Conservation (phyloP, 2,797 vertebrate genomes). For the Pantherophis vulpinus region DNA sequence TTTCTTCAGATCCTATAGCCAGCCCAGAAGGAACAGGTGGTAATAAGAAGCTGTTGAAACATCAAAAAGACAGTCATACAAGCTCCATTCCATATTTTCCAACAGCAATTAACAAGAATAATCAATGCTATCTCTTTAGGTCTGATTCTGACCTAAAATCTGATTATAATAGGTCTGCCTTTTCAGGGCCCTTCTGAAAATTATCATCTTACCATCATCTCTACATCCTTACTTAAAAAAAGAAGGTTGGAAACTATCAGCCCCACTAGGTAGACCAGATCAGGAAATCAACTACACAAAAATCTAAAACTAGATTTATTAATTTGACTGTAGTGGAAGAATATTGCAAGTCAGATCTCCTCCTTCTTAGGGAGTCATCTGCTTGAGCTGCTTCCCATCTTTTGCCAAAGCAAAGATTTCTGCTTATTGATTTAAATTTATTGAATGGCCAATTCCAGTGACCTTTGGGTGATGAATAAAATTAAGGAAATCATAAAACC, state of each 20-base stretch:
- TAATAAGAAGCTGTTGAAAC: background rate
- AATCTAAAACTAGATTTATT: background rate
- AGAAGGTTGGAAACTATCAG: background rate
- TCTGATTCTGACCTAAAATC: background rate
- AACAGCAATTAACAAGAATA: background rate
- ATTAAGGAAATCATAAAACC: background rate
- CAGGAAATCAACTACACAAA: background rate
- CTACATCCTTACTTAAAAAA: background rate
- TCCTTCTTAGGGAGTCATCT: background rate
- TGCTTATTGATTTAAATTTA: background rate
- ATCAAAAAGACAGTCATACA: background rate
- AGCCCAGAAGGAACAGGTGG: background rate
- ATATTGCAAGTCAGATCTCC: background rate
- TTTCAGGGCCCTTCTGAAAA: background rate
- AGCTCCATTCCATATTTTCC: background rate
- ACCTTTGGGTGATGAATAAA: background rate
- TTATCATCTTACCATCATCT: background rate
- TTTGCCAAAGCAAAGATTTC: background rate
- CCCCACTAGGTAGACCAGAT: background rate
- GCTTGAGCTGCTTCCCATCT: background rate
- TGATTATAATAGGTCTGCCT: background rate
- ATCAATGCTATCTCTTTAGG: background rate
- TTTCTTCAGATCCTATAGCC: background rate
- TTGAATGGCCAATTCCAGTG: background rate
- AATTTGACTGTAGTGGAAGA: background rate